A percentile compares a stretch with the other conserved stretches of the same genome.
phyloP scores from a whole-genome alignment of 2,888 invertebrate species.

The Cataglyphis rosenhaueri region DNA sequence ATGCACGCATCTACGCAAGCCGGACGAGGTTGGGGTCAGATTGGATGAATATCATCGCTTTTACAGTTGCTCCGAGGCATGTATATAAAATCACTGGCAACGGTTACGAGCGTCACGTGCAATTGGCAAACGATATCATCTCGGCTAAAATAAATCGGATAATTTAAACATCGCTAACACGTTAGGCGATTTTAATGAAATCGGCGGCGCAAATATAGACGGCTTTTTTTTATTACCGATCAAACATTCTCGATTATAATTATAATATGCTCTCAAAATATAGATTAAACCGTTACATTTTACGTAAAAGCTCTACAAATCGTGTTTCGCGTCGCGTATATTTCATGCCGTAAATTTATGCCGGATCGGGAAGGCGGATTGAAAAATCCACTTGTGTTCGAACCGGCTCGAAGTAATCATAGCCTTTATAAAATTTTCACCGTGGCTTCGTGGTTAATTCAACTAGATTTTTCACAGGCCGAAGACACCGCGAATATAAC shows the following conservation, averaged over 20 bases:
- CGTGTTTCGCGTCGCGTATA: constrained; percentile 36
- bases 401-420: constrained; percentile 46
- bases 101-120: constrained; percentile 33
- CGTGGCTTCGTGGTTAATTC: constrained; percentile 49
- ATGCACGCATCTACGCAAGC: constrained; percentile 72
- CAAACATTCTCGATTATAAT: constrained; percentile 8
- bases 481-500: constrained; percentile 54
- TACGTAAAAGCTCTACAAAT: constrained; percentile 14
- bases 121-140: constrained; percentile 43
- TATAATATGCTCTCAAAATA: constrained; percentile 2
- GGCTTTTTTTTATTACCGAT: neutral
- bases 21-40: constrained; percentile 63
- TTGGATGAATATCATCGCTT: constrained; percentile 68
- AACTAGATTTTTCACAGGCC: constrained; percentile 48
- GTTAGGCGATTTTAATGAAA: neutral
- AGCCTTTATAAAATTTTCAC: constrained; percentile 49
- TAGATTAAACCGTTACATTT: neutral
- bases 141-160: constrained; percentile 48
- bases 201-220: neutral
- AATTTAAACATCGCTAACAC: neutral
- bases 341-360: constrained; percentile 1
- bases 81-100: constrained; percentile 62
- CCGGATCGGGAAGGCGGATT: constrained; percentile 31
- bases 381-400: constrained; percentile 48
- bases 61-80: constrained; percentile 64